Percentiles rank a stretch among this genome's conserved stretches.
These are phyloP conservation scores for Papilio polytes DNA, from an alignment of 1,140 invertebrate species.

Conservation along the genomic window DNA sequence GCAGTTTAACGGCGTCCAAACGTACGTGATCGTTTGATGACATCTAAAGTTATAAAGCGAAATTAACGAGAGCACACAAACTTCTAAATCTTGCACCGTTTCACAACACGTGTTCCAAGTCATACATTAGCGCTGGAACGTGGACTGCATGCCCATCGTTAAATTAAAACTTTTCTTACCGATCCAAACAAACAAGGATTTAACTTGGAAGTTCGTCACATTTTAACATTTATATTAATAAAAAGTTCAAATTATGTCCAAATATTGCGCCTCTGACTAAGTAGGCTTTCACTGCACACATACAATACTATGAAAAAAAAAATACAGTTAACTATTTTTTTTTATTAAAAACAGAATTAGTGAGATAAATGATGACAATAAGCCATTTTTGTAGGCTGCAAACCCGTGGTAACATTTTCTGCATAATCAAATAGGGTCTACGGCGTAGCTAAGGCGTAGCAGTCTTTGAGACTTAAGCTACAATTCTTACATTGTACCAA, in stretches of 20 bases:
- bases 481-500: not conserved
- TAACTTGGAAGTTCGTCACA: not conserved
- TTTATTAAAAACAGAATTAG: too few relatives aligned
- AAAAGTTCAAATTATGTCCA: not conserved
- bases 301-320: too few relatives aligned
- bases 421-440: not conserved
- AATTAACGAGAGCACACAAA: conserved; percentile 27
- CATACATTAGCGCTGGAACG: conserved; percentile 48
- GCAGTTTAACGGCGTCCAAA: not conserved
- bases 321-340: too few relatives aligned
- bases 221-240: not conserved
- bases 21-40: conserved; percentile 5
- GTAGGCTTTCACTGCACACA: too few relatives aligned
- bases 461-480: not conserved
- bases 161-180: conserved; percentile 48
- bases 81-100: conserved; percentile 31
- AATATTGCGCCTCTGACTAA: too few relatives aligned
- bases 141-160: conserved; percentile 43
- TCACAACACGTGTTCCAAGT: conserved; percentile 45
- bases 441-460: not conserved
- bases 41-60: conserved; percentile 24
- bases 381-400: too few relatives aligned
- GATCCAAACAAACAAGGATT: conserved; percentile 1
- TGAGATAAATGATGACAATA: too few relatives aligned
- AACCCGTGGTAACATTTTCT: not conserved